These are phyloP conservation scores for Ennomos fuscantarius DNA, from an alignment of 2,888 invertebrate genomes.

Conservation along the genomic window DNA sequence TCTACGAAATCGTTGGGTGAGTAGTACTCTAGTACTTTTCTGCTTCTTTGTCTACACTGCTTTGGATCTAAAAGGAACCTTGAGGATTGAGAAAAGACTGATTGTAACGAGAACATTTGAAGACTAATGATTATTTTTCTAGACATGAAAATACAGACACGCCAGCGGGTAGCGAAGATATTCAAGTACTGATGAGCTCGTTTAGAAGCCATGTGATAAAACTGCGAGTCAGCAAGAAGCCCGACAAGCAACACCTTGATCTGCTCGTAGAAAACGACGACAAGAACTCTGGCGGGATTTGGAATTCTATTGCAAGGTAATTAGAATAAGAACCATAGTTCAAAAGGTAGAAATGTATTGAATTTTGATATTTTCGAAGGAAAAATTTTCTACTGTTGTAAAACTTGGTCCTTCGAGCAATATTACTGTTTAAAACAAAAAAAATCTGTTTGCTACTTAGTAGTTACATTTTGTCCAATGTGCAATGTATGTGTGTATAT, in stretches of 20 bases:
- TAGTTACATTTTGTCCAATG: too few relatives aligned
- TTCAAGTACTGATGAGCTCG: conserved; percentile 92
- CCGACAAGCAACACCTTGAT: conserved; percentile 94
- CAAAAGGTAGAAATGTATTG: too few relatives aligned
- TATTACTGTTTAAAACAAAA: too few relatives aligned
- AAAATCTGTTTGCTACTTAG: too few relatives aligned
- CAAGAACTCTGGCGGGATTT: conserved; percentile 89
- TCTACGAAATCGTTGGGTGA: conserved; percentile 95
- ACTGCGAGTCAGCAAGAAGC: conserved; percentile 95
- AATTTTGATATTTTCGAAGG: too few relatives aligned
- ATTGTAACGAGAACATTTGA: too few relatives aligned
- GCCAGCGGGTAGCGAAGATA: conserved; percentile 87
- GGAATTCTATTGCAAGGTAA: conserved; percentile 97
- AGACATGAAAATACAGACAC: conserved; percentile 92
- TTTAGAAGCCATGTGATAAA: conserved; percentile 96
- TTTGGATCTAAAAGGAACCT: too few relatives aligned
- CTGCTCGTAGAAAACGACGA: conserved; percentile 93
- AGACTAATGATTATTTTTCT: conserved; percentile 25
- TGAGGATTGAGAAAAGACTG: too few relatives aligned
- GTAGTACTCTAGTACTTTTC: conserved; percentile 25
- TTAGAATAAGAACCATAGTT: neutral
- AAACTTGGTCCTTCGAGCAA: too few relatives aligned
- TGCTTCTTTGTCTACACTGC: too few relatives aligned
- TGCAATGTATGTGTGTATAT: too few relatives aligned
- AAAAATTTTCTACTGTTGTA: too few relatives aligned